These are phyloP conservation scores for Thripadectes ignobilis DNA, from an alignment of 2,797 vertebrate genomes.

Conservation along the genomic window DNA sequence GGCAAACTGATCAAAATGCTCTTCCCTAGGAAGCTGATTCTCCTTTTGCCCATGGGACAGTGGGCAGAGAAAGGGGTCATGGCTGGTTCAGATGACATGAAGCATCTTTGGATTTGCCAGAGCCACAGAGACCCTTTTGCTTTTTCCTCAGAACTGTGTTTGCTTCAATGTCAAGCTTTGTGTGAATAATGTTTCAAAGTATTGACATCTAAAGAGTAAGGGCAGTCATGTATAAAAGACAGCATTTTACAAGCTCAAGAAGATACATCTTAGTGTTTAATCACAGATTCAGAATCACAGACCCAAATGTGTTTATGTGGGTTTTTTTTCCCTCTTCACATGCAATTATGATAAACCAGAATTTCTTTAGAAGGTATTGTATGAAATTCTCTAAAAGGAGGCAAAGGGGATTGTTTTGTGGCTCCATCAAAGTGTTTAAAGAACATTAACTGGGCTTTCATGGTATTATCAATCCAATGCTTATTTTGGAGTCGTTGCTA, in stretches of 20 bases:
- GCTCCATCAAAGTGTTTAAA: constrained; percentile 31
- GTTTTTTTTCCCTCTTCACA: neutral
- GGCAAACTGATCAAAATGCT: fast-evolving
- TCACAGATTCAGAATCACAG: constrained; percentile 34
- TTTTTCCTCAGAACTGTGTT: neutral
- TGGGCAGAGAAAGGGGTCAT: neutral
- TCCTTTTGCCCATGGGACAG: fast-evolving
- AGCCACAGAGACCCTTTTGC: neutral
- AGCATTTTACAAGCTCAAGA: neutral
- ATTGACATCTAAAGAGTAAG: neutral
- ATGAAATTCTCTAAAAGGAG: constrained; percentile 46
- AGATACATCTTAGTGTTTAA: constrained; percentile 43
- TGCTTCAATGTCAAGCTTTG: neutral
- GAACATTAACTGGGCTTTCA: constrained; percentile 11
- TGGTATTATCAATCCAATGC: neutral
- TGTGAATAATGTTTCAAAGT: neutral
- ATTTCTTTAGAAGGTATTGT: constrained; percentile 51
- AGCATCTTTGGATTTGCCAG: neutral
- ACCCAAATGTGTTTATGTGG: constrained; percentile 6
- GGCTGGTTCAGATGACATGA: neutral
- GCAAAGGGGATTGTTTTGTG: neutral
- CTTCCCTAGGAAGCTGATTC: neutral
- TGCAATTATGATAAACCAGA: constrained; percentile 37
- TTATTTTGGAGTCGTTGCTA: neutral
- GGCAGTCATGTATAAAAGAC: constrained; percentile 5